Evolutionary conservation across 2,113 vertebrate genomes (phyloP).

Genomic region (Empidonax traillii): DNA sequence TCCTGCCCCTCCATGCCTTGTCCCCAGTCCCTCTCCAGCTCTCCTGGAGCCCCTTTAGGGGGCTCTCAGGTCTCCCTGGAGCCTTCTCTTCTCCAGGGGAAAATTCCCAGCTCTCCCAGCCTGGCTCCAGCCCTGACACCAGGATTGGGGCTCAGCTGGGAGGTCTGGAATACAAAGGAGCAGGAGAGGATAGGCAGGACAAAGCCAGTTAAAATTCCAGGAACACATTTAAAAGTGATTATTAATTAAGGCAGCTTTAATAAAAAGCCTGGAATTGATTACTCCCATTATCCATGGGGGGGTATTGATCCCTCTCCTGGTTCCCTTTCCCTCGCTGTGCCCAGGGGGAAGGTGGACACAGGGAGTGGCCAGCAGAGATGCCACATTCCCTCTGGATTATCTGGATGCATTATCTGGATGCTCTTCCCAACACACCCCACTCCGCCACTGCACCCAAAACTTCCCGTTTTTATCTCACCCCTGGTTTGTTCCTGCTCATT

Average conservation of each 20-base stretch:
- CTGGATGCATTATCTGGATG: background rate
- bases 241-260: background rate
- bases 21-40: background rate
- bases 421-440: background rate
- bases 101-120: background rate
- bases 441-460: background rate
- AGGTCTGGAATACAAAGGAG: background rate
- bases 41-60: background rate
- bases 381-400: accelerated
- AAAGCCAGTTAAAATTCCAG: background rate
- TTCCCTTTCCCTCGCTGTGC: background rate
- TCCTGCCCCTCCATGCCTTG: background rate
- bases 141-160: accelerated
- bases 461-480: background rate
- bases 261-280: background rate
- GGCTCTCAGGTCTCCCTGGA: background rate
- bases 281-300: background rate
- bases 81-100: accelerated
- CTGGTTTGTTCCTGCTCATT: slow-evolving; percentile 26
- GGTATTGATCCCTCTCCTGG: background rate
- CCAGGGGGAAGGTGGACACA: background rate
- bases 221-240: background rate
- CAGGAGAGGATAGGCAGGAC: background rate
- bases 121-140: background rate
- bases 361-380: background rate